Conservation (phyloP, 2,888 invertebrate genomes). For the Cosmopolites sordidus region DNA sequence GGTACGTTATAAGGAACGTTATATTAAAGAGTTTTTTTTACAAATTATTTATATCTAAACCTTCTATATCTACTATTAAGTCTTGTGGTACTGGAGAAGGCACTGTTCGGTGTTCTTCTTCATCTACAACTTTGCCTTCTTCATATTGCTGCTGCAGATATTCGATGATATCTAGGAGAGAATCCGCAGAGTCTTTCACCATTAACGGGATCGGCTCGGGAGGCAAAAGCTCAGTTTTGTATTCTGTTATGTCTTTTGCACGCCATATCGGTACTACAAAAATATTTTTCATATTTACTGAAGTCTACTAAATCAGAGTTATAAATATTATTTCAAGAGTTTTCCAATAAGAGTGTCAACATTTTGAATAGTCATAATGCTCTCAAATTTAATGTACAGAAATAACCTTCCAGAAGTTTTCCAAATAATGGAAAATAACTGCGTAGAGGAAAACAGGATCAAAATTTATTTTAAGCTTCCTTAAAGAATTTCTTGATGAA, state of each 20-base stretch:
- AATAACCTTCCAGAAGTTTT: too few relatives aligned
- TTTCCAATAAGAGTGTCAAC: too few relatives aligned
- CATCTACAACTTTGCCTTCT: constrained; percentile 41
- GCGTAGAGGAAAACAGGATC: too few relatives aligned
- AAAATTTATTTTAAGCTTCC: too few relatives aligned
- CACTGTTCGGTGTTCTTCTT: constrained; percentile 43
- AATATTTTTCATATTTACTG: constrained; percentile 14
- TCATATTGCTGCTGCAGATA: constrained; percentile 51
- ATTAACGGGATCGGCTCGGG: constrained; percentile 65
- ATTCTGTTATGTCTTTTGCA: constrained; percentile 62
- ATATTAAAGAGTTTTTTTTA: constrained; percentile 3
- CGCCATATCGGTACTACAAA: constrained; percentile 64
- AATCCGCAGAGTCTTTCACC: constrained; percentile 60
- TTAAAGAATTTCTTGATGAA: too few relatives aligned
- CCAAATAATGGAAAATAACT: too few relatives aligned
- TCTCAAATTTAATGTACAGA: too few relatives aligned
- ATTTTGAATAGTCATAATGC: not conserved
- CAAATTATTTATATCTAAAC: constrained; percentile 31
- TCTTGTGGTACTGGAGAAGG: constrained; percentile 36
- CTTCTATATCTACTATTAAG: constrained; percentile 32
- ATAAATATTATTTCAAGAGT: too few relatives aligned
- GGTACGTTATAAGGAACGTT: constrained; percentile 48
- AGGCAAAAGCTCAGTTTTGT: constrained; percentile 65
- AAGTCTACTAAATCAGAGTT: too few relatives aligned
- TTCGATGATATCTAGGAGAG: constrained; percentile 50